phyloP scores from a whole-genome alignment of 2,888 invertebrate genomes.

The Xanthostigma xanthostigma region DNA sequence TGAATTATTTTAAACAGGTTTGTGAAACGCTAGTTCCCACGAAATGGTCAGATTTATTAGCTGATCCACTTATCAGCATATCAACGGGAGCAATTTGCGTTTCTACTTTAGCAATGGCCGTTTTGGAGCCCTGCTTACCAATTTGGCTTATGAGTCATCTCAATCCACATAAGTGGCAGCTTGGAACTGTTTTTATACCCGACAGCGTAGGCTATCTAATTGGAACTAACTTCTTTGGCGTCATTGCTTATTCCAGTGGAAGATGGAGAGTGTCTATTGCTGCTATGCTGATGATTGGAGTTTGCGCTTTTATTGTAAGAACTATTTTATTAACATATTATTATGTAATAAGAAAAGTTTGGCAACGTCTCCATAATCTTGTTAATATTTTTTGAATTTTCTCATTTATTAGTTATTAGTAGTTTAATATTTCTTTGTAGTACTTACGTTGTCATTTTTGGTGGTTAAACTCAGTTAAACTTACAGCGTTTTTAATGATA shows the following conservation, averaged over 20 bases:
- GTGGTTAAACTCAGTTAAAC: too few species aligned
- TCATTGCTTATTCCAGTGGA: slow-evolving; percentile 45
- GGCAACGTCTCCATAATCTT: too few species aligned
- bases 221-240: slow-evolving; percentile 66
- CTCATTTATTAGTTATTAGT: too few species aligned
- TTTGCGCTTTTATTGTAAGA: slow-evolving; percentile 45
- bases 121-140: slow-evolving; percentile 69
- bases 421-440: too few species aligned
- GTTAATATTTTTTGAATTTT: too few species aligned
- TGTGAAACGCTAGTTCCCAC: slow-evolving; percentile 11
- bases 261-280: slow-evolving; percentile 46
- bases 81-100: slow-evolving; percentile 55
- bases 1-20: too few species aligned
- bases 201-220: slow-evolving; percentile 72
- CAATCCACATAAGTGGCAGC: slow-evolving; percentile 53
- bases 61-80: slow-evolving; percentile 45
- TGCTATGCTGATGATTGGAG: slow-evolving; percentile 46
- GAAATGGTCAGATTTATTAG: slow-evolving; percentile 40
- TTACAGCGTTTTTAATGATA: too few species aligned
- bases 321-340: background rate
- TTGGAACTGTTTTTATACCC: slow-evolving; percentile 71
- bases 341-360: background rate
- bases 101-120: slow-evolving; percentile 69
- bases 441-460: too few species aligned
- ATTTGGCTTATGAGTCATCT: slow-evolving; percentile 61